Evolutionary conservation across 2,888 invertebrate species (phyloP).

Genomic region (Neria commutata): DNA sequence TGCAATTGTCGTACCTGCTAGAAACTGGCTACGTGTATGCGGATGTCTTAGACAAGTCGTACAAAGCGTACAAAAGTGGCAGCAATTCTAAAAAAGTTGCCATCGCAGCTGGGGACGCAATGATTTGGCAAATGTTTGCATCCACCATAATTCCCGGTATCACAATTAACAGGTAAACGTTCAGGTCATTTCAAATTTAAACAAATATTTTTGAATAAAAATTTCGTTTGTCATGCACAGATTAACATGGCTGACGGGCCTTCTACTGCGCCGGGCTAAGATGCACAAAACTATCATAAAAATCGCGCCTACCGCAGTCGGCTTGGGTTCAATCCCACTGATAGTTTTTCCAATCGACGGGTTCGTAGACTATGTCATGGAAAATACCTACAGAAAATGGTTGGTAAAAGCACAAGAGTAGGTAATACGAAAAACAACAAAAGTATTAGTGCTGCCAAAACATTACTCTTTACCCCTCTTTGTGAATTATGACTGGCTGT

Average conservation of each 20-base stretch:
- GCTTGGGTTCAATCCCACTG: neutral
- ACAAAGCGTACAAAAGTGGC: neutral
- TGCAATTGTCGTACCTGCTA: neutral
- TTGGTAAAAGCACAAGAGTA: too few relatives aligned
- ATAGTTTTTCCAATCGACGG: neutral
- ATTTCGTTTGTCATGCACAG: constrained; percentile 7
- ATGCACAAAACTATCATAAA: neutral
- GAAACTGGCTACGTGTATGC: neutral
- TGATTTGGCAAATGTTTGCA: neutral
- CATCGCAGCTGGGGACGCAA: neutral
- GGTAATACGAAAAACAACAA: too few relatives aligned
- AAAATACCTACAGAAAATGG: neutral
- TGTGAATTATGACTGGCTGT: too few relatives aligned
- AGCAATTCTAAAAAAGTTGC: neutral
- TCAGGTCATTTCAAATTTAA: neutral
- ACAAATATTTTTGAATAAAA: neutral
- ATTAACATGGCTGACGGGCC: neutral
- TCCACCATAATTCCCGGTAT: neutral
- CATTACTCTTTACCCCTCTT: too few relatives aligned
- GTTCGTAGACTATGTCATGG: neutral
- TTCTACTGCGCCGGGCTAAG: neutral
- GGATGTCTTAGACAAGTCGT: neutral
- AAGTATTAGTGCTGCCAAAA: too few relatives aligned
- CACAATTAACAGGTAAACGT: neutral
- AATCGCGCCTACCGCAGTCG: neutral